Evolutionary conservation across 2,888 invertebrate genomes (phyloP).

Genomic region (Harpalus rubripes): DNA sequence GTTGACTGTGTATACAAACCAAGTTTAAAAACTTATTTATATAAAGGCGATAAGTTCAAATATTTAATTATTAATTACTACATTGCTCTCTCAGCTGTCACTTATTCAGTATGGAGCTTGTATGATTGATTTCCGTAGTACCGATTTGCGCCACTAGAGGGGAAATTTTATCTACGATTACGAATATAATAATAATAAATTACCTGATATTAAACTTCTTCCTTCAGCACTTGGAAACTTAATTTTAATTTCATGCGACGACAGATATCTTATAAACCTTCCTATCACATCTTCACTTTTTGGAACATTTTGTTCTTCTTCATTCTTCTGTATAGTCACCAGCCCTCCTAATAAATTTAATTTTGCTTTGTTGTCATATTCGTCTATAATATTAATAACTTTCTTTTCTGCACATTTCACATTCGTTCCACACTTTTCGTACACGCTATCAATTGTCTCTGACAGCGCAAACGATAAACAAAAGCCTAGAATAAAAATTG

Average conservation of each 20-base stretch:
- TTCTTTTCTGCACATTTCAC: conserved; percentile 76
- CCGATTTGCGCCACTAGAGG: too few relatives aligned
- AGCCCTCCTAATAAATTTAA: conserved; percentile 76
- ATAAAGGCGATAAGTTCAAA: too few relatives aligned
- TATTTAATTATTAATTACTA: too few relatives aligned
- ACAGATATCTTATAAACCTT: conserved; percentile 78
- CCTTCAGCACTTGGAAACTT: conserved; percentile 75
- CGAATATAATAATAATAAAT: too few relatives aligned
- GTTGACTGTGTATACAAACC: too few relatives aligned
- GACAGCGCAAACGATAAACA: conserved; percentile 32
- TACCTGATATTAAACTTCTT: conserved; percentile 72
- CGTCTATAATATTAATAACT: conserved; percentile 77
- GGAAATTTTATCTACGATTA: too few relatives aligned
- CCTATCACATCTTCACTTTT: conserved; percentile 77
- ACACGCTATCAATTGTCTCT: conserved; percentile 68
- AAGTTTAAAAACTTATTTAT: too few relatives aligned
- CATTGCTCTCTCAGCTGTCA: too few relatives aligned
- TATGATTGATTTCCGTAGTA: too few relatives aligned
- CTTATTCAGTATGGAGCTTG: too few relatives aligned
- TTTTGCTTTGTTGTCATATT: conserved; percentile 76
- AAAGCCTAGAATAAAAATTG: conserved; percentile 65
- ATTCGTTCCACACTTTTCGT: conserved; percentile 73
- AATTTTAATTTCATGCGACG: conserved; percentile 78
- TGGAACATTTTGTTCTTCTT: conserved; percentile 71
- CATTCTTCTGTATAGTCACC: conserved; percentile 71